Percentiles rank a stretch among this genome's conserved stretches.
phyloP scores from a whole-genome alignment of 2,113 vertebrate species.

The Polyodon spathula region DNA sequence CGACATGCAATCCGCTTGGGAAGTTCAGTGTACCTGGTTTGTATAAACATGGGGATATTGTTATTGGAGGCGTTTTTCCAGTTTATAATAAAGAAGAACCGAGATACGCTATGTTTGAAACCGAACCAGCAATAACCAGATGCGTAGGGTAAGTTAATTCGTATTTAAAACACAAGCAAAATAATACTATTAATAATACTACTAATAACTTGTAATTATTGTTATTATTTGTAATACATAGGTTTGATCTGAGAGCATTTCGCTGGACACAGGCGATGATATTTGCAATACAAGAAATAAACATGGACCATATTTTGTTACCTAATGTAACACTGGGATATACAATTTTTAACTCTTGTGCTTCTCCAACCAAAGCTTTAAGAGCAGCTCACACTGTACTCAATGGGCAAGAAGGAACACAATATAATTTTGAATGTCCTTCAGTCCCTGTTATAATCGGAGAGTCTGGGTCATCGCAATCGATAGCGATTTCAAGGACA shows the following conservation, averaged over 20 bases:
- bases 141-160: constrained; percentile 46
- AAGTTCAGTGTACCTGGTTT: constrained; percentile 42
- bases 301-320: constrained; percentile 42
- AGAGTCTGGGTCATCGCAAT: constrained; percentile 59
- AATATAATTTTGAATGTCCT: constrained; percentile 30
- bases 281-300: constrained; percentile 60
- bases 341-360: constrained; percentile 53
- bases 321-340: constrained; percentile 58
- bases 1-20: constrained; percentile 36
- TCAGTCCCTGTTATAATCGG: constrained; percentile 50
- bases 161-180: not conserved
- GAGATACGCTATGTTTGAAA: constrained; percentile 28
- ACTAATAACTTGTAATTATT: not conserved
- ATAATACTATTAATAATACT: not conserved
- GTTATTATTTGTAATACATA: constrained; percentile 17
- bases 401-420: constrained; percentile 22
- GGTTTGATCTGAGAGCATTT: constrained; percentile 56
- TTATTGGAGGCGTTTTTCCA: constrained; percentile 60
- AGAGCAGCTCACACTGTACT: constrained; percentile 46
- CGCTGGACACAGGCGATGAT: constrained; percentile 60
- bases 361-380: constrained; percentile 51
- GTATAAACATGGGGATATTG: constrained; percentile 49
- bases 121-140: constrained; percentile 25
- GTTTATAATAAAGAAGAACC: constrained; percentile 52
- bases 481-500: constrained; percentile 44